phyloP scores from a whole-genome alignment of 2,888 invertebrate species.

The Saturnia japonica region DNA sequence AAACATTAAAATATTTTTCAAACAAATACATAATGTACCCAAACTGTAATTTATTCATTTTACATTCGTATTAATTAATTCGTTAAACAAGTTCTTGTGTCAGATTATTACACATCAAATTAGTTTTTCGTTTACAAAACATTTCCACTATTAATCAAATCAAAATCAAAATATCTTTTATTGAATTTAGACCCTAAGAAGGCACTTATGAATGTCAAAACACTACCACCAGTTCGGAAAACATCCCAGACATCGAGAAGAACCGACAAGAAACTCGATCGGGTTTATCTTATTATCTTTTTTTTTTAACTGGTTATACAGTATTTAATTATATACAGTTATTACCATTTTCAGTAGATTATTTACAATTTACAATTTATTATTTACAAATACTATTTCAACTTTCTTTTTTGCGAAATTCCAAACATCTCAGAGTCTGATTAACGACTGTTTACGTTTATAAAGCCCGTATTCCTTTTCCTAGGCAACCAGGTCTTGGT shows the following conservation, averaged over 20 bases:
- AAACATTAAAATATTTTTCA: background rate
- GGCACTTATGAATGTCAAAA: no score
- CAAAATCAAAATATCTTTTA: no score
- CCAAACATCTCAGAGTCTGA: constrained; percentile 41
- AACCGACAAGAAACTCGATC: no score
- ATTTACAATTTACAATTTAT: no score
- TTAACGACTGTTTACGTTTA: constrained; percentile 42
- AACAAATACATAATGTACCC: background rate
- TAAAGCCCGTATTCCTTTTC: constrained; percentile 33
- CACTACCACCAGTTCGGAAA: no score
- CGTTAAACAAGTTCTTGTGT: constrained; percentile 12
- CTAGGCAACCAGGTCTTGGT: constrained; percentile 50
- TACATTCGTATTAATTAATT: constrained; percentile 19
- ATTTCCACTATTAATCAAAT: constrained; percentile 36
- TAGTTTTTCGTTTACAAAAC: constrained; percentile 37
- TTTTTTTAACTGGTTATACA: no score
- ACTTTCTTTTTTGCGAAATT: constrained; percentile 42
- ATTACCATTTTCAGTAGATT: no score
- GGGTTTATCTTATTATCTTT: no score
- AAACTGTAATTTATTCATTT: background rate
- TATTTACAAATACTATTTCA: constrained; percentile 51
- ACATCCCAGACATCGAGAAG: no score
- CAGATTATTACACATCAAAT: constrained; percentile 22
- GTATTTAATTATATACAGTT: no score
- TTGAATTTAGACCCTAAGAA: no score